These are phyloP conservation scores for Cyphomyrus discorhynchus DNA, from an alignment of 2,113 vertebrate genomes.

Conservation along the genomic window DNA sequence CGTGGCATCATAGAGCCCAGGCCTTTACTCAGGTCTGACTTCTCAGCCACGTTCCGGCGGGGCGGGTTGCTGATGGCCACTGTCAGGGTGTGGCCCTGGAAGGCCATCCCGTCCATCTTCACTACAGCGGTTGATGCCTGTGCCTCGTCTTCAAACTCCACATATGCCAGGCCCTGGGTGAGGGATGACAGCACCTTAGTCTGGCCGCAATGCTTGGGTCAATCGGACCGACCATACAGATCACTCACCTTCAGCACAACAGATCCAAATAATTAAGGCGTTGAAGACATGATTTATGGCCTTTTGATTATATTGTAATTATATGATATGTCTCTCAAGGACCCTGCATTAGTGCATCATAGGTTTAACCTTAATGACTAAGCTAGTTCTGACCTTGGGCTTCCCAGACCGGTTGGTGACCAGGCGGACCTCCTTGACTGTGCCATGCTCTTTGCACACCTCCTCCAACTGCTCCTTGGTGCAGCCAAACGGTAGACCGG, in stretches of 20 bases:
- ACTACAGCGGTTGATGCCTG: conserved; percentile 87
- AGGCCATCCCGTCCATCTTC: conserved; percentile 74
- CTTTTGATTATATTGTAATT: not conserved
- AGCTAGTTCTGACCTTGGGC: conserved; percentile 71
- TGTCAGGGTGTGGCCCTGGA: conserved; percentile 74
- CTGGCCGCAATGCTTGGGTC: not conserved
- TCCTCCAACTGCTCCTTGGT: conserved; percentile 82
- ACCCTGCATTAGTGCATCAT: not conserved
- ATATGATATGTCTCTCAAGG: not conserved
- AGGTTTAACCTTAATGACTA: not conserved
- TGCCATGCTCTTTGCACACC: conserved; percentile 74
- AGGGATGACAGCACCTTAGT: not conserved
- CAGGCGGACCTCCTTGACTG: conserved; percentile 76
- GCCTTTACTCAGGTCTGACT: conserved; percentile 41
- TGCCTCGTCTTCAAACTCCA: conserved; percentile 80
- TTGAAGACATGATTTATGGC: not conserved
- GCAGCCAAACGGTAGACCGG: conserved; percentile 83
- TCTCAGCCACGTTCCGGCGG: conserved; percentile 60
- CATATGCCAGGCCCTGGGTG: conserved; percentile 86
- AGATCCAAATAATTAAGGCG: not conserved
- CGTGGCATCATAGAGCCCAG: conserved; percentile 45
- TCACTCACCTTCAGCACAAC: not conserved
- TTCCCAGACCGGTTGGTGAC: conserved; percentile 93
- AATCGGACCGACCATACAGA: not conserved
- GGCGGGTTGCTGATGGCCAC: conserved; percentile 95